Base-by-base conservation (phyloP, 2,888 invertebrate genomes). In the Sarcophaga caerulescens region DNA sequence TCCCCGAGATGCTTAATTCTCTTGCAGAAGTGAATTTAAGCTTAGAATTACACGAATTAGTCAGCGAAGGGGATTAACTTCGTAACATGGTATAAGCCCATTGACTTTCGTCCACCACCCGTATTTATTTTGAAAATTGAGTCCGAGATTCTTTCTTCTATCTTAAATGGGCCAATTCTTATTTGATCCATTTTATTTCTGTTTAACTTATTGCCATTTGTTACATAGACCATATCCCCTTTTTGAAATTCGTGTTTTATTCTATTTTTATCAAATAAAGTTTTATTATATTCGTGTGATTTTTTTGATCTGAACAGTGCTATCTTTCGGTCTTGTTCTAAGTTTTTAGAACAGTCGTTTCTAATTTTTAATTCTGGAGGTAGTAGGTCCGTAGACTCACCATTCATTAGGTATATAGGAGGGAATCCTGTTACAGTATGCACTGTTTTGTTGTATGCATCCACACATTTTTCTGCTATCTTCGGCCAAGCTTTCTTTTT, bases 171-270 rank as follows among this genome's bases (percentile, higher is more conserved):
- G 3, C 81, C 85, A 52, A 87, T 84, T 74, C 63, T 74, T 82
- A 85, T 52, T 83, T 85, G 83, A 76, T 88, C 85, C 44, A 85
- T 57, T 88, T 84, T 85, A 76, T 79, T 85, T 57, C 86, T 76
- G 68, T 88, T 88, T 63, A 88, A 57, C 52, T 75, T 76, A 25
- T 87, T 83, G 17, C 87, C 83, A 77, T 87, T 87, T 77, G 81
- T 78, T 14, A 85, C 84, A 76, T 80, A 85, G 47, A 87, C 85
- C 59, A 59, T 59, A 70, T 85, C 87, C 44, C 84, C 79, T 21
- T 78, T 21, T 14, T 85, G 57, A 47, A 88, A 87, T 14, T 76
- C 23, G 21, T 23, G 19, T 11, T 82, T 17, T 71, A 4, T 81
- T 73, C 84, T 65, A 66, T 81, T 69, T 79, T 66, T 57, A 62